These are phyloP conservation scores for Diorhabda carinulata DNA, from an alignment of 1,140 invertebrate genomes.

Conservation along the genomic window DNA sequence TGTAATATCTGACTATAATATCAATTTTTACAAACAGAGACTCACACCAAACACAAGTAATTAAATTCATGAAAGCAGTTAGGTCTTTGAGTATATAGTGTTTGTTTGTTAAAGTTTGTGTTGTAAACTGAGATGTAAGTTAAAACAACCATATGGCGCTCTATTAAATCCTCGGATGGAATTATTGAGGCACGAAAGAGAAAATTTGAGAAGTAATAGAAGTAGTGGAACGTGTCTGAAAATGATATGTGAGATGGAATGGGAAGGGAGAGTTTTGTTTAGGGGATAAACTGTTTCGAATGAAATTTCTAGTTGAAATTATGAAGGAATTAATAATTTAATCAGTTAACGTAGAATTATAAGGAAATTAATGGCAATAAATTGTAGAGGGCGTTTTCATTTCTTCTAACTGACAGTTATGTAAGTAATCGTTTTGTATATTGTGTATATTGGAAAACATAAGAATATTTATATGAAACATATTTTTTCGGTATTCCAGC, in stretches of 20 bases:
- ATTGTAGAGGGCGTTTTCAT: too few relatives aligned
- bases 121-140: slow-evolving; percentile 17
- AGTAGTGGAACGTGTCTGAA: slow-evolving; percentile 2
- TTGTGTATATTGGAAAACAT: too few relatives aligned
- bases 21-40: too few relatives aligned
- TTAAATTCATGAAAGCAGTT: background rate
- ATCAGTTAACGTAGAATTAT: too few relatives aligned
- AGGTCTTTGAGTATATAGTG: background rate
- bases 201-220: slow-evolving; percentile 8
- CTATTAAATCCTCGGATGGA: slow-evolving; percentile 19
- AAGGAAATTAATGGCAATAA: too few relatives aligned
- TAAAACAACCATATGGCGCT: slow-evolving; percentile 22
- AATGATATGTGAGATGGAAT: slow-evolving; percentile 1
- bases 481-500: too few relatives aligned
- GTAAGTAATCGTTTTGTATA: too few relatives aligned
- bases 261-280: background rate
- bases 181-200: slow-evolving; percentile 21
- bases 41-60: background rate
- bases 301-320: too few relatives aligned
- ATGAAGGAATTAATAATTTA: too few relatives aligned
- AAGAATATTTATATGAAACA: too few relatives aligned
- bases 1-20: too few relatives aligned
- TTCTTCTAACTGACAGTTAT: too few relatives aligned
- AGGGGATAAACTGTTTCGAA: background rate
- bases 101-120: slow-evolving; percentile 16